Evolutionary conservation across 2,888 invertebrate genomes (phyloP), one percentile per base, ranked within the genome.

Genomic region (Campoletis raptor): DNA sequence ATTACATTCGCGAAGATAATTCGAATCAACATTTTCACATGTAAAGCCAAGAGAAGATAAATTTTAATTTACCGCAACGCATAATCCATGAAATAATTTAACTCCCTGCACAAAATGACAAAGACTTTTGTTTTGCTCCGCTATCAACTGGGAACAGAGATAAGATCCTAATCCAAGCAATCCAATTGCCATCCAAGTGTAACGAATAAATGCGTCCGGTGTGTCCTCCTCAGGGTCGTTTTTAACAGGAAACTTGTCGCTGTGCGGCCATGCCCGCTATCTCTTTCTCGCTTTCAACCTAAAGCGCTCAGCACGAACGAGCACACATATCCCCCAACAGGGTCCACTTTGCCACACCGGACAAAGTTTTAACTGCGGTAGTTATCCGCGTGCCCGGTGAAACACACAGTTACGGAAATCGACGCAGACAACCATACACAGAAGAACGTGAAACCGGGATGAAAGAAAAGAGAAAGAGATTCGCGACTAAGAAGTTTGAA

Each of bases 301-400:
- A 45, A 6, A 61, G 15, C 15, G 61, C 61, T 61, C 15, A 61
- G 30, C 61, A 69, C 67, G 76, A 67, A 66, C 15, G 54, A 64
- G 21, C 66, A 77, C 24, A 70, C 73, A 57, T 45, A 57, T 67
- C 74, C 78, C 78, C 61, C 78, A 37, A 69, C 45, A 52, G 69
- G 64, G 72, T 84, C 81, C 84, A 84, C 86, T 86, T 86, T 84
- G 81, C 84, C 78, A 78, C 81, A 81, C 84, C 81, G 81, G 81
- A 37, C 70, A 86, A 86, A 86, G 86, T 86, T 86, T 86, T 86
- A 86, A 86, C 86, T 84, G 84, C 86, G 66, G 84, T 86, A 86
- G 86, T 86, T 86, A 84, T 57, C 84, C 81, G 74, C 57, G 81
- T 84, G 81, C 81, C 69, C 78, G 54, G 74, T 54, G 84, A 84